Base-by-base conservation (phyloP, 2,888 invertebrate species). In the Exocentrus adspersus region DNA sequence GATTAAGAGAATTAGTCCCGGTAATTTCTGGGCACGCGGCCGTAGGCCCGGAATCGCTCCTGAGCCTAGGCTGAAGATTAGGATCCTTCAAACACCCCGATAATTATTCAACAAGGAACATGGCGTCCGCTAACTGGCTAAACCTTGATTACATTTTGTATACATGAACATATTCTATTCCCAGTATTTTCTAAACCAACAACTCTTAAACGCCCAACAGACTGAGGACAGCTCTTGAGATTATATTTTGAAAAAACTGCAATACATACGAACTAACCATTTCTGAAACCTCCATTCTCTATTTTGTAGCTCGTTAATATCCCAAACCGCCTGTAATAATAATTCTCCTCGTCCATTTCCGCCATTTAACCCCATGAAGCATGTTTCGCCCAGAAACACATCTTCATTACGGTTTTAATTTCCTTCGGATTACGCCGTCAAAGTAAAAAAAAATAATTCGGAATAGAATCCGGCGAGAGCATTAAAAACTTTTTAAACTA, bases 401-500 rank as follows among this genome's bases (percentile, higher is more conserved):
- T 74, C 69, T 72, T 69, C 74, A 72, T 74, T 72, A 72, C 69
- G 69, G 67, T 69, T 74, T 72, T 74, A 74, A 74, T 74, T 74
- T 74, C 74, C 74, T 72, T 70, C 68, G 71, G 72, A 74, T 74
- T 74, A 72, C 72, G 67, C 68, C 72, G 67, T 72, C 72, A 72
- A 74, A 74, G 74, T 70, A 67, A 72, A 74, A 67, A 72, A 74
- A 74, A 72, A 74, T 72, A 70, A 74, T 72, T 65, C 70, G 68
- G 67, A 72, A 74, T 69, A 70, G 72, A 69, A 72, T 71, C 71
- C 69, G 62, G 68, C 64, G 59, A 65, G 62, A 59, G 65, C 72
- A 74, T 72, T 72, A 74, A 70, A 72, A 71, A 72, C 68, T 73
- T 72, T 67, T 71, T 70, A 71, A 74, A 73, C 73, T 72, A 72